A percentile compares a stretch with the other conserved stretches of the same genome.
These are phyloP conservation scores for Euphonia xanthogaster DNA, from an alignment of 2,797 vertebrate genomes.

Conservation along the genomic window DNA sequence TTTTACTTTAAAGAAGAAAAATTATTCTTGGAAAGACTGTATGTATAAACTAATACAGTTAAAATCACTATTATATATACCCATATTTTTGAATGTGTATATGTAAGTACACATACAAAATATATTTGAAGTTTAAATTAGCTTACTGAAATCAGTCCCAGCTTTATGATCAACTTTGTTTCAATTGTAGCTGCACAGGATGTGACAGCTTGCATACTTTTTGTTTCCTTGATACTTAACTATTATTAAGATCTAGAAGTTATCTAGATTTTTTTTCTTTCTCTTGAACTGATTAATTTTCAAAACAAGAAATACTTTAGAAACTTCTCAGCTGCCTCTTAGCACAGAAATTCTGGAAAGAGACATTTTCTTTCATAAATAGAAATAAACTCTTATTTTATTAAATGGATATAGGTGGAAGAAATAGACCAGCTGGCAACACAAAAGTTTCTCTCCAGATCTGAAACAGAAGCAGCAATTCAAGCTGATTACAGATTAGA, in stretches of 20 bases:
- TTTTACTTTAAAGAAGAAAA: background rate
- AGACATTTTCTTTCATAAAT: background rate
- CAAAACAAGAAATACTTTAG: background rate
- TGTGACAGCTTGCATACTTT: background rate
- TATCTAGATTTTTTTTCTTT: background rate
- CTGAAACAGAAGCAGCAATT: background rate
- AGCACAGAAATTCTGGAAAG: background rate
- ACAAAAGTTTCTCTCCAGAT: background rate
- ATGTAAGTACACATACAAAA: background rate
- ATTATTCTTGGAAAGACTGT: background rate
- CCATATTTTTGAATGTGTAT: background rate
- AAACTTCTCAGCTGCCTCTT: background rate
- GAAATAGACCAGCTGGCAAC: background rate
- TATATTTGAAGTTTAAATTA: background rate
- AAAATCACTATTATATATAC: background rate
- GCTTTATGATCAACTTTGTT: conserved; percentile 18
- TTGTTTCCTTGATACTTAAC: background rate
- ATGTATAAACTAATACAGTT: background rate
- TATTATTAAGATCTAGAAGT: background rate
- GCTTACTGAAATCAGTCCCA: conserved; percentile 24
- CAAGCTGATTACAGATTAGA: background rate
- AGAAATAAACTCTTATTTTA: background rate
- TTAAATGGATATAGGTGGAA: background rate
- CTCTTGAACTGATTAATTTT: background rate
- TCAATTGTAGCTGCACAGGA: background rate